These are phyloP conservation scores for Eupithecia inturbata DNA, from an alignment of 2,888 invertebrate genomes.

Conservation along the genomic window DNA sequence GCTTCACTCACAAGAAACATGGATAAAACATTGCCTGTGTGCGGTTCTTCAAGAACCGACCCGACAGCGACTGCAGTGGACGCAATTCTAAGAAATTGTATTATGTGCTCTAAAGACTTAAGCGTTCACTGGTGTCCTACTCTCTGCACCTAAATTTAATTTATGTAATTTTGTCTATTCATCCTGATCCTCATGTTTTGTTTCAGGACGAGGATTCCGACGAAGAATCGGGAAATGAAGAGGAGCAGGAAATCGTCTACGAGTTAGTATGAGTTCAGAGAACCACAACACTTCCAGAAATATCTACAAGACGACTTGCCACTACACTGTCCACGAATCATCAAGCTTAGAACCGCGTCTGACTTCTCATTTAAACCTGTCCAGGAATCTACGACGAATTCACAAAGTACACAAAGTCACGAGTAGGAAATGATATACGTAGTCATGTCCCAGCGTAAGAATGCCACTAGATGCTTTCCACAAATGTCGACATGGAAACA, in stretches of 20 bases:
- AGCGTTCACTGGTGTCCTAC: too few relatives aligned
- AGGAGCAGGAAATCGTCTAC: conserved; percentile 15
- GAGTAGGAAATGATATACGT: background rate
- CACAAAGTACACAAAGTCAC: too few relatives aligned
- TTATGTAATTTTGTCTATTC: too few relatives aligned
- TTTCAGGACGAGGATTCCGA: background rate
- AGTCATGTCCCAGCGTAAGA: background rate
- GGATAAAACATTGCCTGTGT: too few relatives aligned
- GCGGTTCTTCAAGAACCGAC: too few relatives aligned
- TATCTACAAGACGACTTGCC: background rate
- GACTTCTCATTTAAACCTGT: background rate
- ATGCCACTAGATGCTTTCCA: too few relatives aligned
- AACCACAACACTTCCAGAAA: background rate
- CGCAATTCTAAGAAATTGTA: too few relatives aligned
- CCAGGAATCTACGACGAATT: background rate
- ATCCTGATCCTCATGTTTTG: background rate
- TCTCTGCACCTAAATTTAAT: too few relatives aligned
- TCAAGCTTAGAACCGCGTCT: background rate
- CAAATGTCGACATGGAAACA: too few relatives aligned
- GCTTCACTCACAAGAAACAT: too few relatives aligned
- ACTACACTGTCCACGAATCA: background rate
- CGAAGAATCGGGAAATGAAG: background rate
- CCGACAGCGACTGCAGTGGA: too few relatives aligned
- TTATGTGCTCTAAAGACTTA: too few relatives aligned
- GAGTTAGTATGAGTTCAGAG: conserved; percentile 22